Conservation (phyloP, 1,140 invertebrate genomes). For the Mycetomoellerius zeteki region DNA sequence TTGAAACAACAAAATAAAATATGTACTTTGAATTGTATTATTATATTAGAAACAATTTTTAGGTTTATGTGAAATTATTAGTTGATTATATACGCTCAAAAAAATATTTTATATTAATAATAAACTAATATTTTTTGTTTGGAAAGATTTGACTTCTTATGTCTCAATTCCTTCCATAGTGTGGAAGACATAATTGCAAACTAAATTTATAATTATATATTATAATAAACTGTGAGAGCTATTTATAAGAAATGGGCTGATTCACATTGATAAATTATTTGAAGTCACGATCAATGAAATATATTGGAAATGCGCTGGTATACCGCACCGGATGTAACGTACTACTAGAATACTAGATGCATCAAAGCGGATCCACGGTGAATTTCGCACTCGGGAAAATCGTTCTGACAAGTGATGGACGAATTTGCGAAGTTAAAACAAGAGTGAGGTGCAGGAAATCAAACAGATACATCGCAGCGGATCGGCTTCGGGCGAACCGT, state of each 20-base stretch:
- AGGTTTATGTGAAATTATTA: not conserved
- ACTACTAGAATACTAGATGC: constrained; percentile 1
- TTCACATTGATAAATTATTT: constrained; percentile 30
- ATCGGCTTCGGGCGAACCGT: constrained; percentile 40
- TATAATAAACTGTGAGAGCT: not conserved
- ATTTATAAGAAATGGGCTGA: not conserved
- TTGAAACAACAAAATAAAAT: constrained; percentile 12
- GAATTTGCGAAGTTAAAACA: constrained; percentile 53
- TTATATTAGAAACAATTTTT: not conserved
- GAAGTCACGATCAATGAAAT: constrained; percentile 40
- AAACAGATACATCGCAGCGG: constrained; percentile 54
- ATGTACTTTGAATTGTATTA: not conserved
- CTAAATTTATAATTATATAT: not conserved
- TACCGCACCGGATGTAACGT: constrained; percentile 7
- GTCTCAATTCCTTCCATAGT: not conserved
- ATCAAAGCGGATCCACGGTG: constrained; percentile 41
- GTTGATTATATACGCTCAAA: not conserved
- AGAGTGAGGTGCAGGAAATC: constrained; percentile 42
- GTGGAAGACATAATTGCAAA: not conserved
- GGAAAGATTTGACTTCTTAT: not conserved
- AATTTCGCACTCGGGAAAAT: constrained; percentile 57
- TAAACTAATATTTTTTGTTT: not conserved
- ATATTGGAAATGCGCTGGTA: constrained; percentile 13
- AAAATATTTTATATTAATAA: not conserved
- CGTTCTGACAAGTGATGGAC: constrained; percentile 51